Percentiles rank a stretch among this genome's conserved stretches.
These are phyloP conservation scores for Nomada goodeniana DNA, from an alignment of 2,888 invertebrate species.

Conservation along the genomic window DNA sequence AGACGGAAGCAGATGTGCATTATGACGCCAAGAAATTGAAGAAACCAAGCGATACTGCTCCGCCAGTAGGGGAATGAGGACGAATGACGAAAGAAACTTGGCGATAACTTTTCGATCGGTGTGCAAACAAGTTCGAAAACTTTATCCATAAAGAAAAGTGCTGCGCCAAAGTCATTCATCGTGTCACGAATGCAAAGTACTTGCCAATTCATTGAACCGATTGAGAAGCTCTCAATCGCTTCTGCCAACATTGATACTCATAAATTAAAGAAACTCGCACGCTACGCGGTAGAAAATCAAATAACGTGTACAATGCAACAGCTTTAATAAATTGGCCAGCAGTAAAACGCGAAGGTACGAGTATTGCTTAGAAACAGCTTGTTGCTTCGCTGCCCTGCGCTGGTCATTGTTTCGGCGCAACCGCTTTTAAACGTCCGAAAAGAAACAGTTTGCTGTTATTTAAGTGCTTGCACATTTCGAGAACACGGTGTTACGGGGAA, in stretches of 20 bases:
- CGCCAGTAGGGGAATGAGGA: not conserved
- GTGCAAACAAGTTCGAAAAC: not conserved
- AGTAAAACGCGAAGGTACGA: slow-evolving; percentile 32
- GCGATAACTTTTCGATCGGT: not conserved
- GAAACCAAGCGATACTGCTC: not conserved
- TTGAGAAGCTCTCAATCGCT: not conserved
- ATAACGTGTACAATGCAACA: slow-evolving; percentile 11
- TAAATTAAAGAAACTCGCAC: not conserved
- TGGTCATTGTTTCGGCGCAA: no score
- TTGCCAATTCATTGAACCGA: not conserved
- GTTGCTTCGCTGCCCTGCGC: not conserved
- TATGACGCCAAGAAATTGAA: not conserved
- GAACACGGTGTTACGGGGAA: no score
- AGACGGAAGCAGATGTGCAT: not conserved
- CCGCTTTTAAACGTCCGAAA: not conserved
- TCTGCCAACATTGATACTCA: no score
- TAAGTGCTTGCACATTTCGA: not conserved
- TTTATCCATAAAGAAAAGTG: no score
- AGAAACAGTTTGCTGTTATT: not conserved
- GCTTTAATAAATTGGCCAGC: slow-evolving; percentile 31
- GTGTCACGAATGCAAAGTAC: not conserved
- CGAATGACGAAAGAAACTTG: not conserved
- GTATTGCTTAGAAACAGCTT: not conserved
- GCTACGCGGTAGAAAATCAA: slow-evolving; percentile 1
- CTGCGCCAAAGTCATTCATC: not conserved